phyloP scores from a whole-genome alignment of 2,888 invertebrate genomes.

The Smittia aterrima region DNA sequence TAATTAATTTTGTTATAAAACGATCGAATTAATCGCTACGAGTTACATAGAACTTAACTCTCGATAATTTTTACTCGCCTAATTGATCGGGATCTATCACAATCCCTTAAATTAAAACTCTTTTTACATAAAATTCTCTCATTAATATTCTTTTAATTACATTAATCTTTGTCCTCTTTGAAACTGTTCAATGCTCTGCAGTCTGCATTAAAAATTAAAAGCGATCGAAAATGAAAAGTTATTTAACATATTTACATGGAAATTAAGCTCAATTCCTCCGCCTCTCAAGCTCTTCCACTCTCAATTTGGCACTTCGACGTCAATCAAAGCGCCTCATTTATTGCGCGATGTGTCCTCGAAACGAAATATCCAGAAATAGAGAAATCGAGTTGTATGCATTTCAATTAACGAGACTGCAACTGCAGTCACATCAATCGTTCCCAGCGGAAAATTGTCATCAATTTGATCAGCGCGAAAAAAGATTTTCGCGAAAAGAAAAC shows the following conservation, averaged over 20 bases:
- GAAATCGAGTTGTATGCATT: neutral
- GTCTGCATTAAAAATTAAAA: conserved; percentile 11
- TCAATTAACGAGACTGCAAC: neutral
- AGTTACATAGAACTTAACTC: neutral
- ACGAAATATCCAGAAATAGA: conserved; percentile 8
- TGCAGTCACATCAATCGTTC: neutral
- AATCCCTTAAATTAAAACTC: conserved; percentile 33
- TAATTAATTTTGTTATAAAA: conserved; percentile 10
- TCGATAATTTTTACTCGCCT: neutral
- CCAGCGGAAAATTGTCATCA: conserved; percentile 38
- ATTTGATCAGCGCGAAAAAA: conserved; percentile 14
- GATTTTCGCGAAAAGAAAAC: neutral
- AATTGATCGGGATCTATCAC: conserved; percentile 37
- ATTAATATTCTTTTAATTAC: conserved; percentile 8
- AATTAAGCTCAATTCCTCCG: neutral
- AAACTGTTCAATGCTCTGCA: conserved; percentile 5
- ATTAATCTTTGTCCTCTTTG: conserved; percentile 15
- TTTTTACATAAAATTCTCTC: conserved; percentile 2
- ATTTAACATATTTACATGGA: conserved; percentile 17
- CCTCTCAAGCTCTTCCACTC: neutral
- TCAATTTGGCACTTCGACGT: conserved; percentile 1
- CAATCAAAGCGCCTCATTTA: conserved; percentile 1
- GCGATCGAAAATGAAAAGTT: neutral
- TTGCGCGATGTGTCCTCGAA: neutral
- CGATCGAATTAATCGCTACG: neutral